Evolutionary conservation across 2,888 invertebrate genomes (phyloP).

Genomic region (Leptopilina syphax): DNA sequence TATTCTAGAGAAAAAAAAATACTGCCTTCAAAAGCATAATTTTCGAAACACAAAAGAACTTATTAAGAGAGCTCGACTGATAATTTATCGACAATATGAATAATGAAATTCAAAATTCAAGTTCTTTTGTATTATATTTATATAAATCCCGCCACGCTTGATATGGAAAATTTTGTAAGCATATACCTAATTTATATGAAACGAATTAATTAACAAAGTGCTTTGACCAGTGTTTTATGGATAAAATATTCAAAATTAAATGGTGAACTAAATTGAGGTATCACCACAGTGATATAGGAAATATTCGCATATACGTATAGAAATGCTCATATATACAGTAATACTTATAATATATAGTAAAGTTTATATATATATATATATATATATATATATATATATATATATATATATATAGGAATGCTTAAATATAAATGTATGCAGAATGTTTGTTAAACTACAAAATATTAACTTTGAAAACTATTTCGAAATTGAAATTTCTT

Average conservation of each 20-base stretch:
- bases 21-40: slow-evolving; percentile 12
- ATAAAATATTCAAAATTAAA: not conserved
- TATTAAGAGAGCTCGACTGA: no score
- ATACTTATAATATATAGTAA: no score
- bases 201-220: not conserved
- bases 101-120: not conserved
- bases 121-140: not conserved
- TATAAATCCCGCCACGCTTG: not conserved
- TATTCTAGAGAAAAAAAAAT: not conserved
- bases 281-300: not conserved
- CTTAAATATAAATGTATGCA: not conserved
- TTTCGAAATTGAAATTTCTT: not conserved
- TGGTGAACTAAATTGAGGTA: not conserved
- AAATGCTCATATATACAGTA: no score
- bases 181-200: not conserved
- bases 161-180: not conserved
- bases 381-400: no score
- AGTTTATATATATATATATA: no score
- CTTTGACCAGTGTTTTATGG: not conserved
- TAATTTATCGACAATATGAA: not conserved
- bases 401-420: no score
- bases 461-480: not conserved
- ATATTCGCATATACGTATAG: no score
- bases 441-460: not conserved
- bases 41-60: no score